A percentile compares a stretch with the other conserved stretches of the same genome.
These are phyloP conservation scores for Apodemia zela DNA, from an alignment of 2,888 invertebrate genomes.

Conservation along the genomic window DNA sequence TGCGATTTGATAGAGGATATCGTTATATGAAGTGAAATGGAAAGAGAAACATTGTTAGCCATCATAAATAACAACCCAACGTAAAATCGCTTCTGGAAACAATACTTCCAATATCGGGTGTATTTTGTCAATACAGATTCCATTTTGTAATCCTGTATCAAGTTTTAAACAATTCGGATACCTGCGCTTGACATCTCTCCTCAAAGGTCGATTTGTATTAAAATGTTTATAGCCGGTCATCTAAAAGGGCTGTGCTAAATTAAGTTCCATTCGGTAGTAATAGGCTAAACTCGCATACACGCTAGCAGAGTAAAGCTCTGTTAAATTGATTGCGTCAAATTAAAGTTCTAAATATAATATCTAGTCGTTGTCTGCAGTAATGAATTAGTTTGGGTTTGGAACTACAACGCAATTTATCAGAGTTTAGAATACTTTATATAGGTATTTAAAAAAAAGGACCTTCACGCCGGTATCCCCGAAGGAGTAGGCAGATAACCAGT, in stretches of 20 bases:
- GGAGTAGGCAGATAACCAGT: no score
- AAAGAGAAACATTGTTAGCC: neutral
- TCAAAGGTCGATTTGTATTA: conserved; percentile 45
- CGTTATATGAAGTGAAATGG: no score
- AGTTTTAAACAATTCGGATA: conserved; percentile 34
- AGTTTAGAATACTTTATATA: no score
- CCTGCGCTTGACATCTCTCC: conserved; percentile 46
- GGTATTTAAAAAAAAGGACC: no score
- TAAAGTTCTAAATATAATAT: conserved; percentile 20
- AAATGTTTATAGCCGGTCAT: conserved; percentile 44
- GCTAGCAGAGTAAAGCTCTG: conserved; percentile 20
- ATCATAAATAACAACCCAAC: neutral
- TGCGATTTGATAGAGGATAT: no score
- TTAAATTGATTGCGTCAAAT: conserved; percentile 31
- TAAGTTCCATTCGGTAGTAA: conserved; percentile 49
- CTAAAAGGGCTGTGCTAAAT: conserved; percentile 42
- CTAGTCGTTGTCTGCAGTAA: conserved; percentile 23
- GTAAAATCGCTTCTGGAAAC: neutral
- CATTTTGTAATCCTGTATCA: conserved; percentile 14
- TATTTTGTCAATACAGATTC: conserved; percentile 1
- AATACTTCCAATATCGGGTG: neutral
- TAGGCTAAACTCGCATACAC: conserved; percentile 46
- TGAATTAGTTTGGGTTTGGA: neutral
- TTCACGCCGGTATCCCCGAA: no score
- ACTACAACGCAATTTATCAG: neutral